Evolutionary conservation across 92 coral and sea anemone species (phyloP).

Genomic region (Scolanthus callimorphus): DNA sequence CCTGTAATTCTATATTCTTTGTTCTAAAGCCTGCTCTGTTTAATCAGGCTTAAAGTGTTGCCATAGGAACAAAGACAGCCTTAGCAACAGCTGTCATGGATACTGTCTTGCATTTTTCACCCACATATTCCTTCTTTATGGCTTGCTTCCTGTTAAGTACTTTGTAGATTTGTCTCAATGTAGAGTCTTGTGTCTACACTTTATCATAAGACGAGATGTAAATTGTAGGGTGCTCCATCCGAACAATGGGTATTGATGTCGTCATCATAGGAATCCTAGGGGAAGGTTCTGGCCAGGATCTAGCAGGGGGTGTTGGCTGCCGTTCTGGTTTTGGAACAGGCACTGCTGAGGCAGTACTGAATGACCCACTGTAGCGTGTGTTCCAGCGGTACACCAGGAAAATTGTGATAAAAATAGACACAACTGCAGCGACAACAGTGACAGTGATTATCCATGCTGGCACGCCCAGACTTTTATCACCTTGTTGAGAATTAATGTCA

Average conservation of each 20-base stretch:
- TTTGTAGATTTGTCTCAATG: too few relatives aligned
- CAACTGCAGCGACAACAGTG: constrained; percentile 51
- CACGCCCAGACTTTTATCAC: constrained; percentile 20
- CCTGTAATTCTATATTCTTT: too few relatives aligned
- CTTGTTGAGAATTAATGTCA: not conserved
- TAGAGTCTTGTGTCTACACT: constrained; percentile 18
- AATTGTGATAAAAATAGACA: constrained; percentile 58
- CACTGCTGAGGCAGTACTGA: constrained; percentile 65
- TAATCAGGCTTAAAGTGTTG: too few relatives aligned
- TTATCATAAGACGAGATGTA: constrained; percentile 29
- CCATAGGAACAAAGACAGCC: too few relatives aligned
- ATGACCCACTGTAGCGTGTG: constrained; percentile 78
- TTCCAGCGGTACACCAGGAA: constrained; percentile 81
- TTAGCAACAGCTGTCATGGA: too few relatives aligned
- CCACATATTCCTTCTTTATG: too few relatives aligned
- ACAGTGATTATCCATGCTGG: constrained; percentile 71
- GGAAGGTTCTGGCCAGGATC: constrained; percentile 29
- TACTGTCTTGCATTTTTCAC: too few relatives aligned
- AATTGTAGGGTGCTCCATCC: constrained; percentile 25
- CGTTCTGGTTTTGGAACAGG: constrained; percentile 31
- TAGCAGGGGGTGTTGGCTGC: not conserved
- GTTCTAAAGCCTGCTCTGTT: too few relatives aligned
- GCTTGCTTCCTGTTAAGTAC: too few relatives aligned
- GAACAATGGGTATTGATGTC: constrained; percentile 1
- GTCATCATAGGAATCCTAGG: constrained; percentile 2